Evolutionary conservation across 35 echinoderm and acorn worm genomes (phyloP).

Genomic region (Ptychodera flava): DNA sequence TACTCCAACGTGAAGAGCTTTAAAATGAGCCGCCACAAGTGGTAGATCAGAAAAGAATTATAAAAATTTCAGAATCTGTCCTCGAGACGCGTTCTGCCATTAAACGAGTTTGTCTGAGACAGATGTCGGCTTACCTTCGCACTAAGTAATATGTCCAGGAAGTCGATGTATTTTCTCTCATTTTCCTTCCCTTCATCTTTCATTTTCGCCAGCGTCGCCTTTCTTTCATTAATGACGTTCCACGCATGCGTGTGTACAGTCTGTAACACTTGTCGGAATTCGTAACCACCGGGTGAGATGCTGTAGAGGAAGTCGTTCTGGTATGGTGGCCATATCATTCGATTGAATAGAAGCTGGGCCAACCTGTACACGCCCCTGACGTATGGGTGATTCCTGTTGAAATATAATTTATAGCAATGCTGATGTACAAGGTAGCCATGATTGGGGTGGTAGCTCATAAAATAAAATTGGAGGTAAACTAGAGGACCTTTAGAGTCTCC

Average conservation of each 20-base stretch:
- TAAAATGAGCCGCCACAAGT: too few relatives aligned
- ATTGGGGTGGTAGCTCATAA: too few relatives aligned
- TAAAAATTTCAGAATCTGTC: too few relatives aligned
- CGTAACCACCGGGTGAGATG: slow-evolving; percentile 9
- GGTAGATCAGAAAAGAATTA: too few relatives aligned
- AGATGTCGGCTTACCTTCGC: too few relatives aligned
- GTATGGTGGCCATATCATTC: slow-evolving; percentile 13
- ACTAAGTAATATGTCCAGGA: slow-evolving; percentile 33
- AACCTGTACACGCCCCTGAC: slow-evolving; percentile 14
- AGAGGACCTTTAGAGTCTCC: too few relatives aligned
- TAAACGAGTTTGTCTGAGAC: too few relatives aligned
- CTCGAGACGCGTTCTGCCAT: too few relatives aligned
- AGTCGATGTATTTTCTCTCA: slow-evolving; percentile 28
- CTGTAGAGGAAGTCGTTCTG: slow-evolving; percentile 24
- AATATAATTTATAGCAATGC: too few relatives aligned
- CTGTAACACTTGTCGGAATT: not conserved
- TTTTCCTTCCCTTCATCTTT: not conserved
- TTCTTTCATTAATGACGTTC: slow-evolving; percentile 9
- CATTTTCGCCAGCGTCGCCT: not conserved
- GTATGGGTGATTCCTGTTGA: slow-evolving; percentile 13
- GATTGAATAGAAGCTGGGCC: slow-evolving; percentile 6
- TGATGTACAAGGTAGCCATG: too few relatives aligned
- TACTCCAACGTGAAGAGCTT: too few relatives aligned
- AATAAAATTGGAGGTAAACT: too few relatives aligned
- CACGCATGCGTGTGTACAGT: slow-evolving; percentile 18